phyloP scores from a whole-genome alignment of 2,113 vertebrate species.

The Ictalurus punctatus region DNA sequence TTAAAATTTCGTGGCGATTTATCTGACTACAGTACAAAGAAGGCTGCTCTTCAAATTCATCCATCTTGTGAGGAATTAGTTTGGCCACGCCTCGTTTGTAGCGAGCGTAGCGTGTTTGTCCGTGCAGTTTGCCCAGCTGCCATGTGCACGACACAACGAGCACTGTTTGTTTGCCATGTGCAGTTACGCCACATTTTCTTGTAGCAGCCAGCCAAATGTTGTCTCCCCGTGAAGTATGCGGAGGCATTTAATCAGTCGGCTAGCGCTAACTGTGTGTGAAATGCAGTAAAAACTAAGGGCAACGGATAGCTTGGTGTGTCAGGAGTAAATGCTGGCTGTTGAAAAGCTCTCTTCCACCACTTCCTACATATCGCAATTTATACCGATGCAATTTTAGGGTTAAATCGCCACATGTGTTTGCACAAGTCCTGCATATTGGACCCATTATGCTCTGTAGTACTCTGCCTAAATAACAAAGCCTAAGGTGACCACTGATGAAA shows the following conservation, averaged over 20 bases:
- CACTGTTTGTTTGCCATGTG: background rate
- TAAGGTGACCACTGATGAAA: background rate
- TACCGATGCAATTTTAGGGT: background rate
- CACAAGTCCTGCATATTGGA: background rate
- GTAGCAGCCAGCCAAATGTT: background rate
- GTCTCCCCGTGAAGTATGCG: background rate
- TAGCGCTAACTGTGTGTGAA: background rate
- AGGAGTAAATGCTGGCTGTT: background rate
- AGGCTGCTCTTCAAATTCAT: background rate
- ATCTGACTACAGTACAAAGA: background rate
- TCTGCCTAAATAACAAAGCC: background rate
- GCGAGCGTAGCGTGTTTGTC: background rate
- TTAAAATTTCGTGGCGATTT: background rate
- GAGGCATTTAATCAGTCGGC: background rate
- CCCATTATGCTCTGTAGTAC: background rate
- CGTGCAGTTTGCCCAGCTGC: background rate
- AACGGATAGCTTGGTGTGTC: constrained; percentile 6
- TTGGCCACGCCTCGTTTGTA: background rate
- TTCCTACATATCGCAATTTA: background rate
- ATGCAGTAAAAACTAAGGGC: background rate
- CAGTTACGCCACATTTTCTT: background rate
- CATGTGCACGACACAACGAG: background rate
- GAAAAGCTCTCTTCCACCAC: background rate
- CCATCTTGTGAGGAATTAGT: background rate
- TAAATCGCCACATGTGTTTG: background rate